Conservation (phyloP, 1,140 invertebrate species). For the Pogonomyrmex barbatus region DNA sequence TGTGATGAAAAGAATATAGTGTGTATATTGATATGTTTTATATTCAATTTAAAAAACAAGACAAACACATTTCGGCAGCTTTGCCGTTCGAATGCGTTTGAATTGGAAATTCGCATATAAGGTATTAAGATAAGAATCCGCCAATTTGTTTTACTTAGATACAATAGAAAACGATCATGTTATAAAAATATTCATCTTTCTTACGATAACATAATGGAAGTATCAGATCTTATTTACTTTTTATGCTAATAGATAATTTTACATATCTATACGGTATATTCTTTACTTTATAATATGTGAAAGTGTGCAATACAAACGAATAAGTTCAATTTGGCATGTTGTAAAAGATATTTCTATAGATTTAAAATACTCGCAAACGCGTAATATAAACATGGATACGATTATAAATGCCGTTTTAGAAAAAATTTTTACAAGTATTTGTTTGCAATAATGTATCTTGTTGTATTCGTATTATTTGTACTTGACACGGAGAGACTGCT, state of each 20-base stretch:
- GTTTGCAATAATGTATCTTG: conserved; percentile 34
- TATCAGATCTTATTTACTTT: conserved; percentile 25
- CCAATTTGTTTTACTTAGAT: conserved; percentile 11
- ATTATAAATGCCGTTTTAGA: conserved; percentile 42
- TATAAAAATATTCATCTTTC: conserved; percentile 10
- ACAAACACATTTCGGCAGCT: background rate
- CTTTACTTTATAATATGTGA: conserved; percentile 40
- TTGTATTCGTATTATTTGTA: conserved; percentile 43
- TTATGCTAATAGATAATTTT: conserved; percentile 36
- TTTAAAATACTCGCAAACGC: conserved; percentile 19
- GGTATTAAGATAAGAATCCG: conserved; percentile 2
- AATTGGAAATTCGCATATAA: conserved; percentile 8
- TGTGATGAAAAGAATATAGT: conserved; percentile 65
- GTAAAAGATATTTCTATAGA: conserved; percentile 38
- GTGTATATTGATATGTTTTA: conserved; percentile 53
- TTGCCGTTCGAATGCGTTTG: background rate
- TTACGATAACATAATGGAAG: conserved; percentile 3
- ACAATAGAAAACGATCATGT: background rate
- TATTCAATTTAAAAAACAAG: conserved; percentile 35
- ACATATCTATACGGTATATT: conserved; percentile 2
- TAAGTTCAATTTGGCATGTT: conserved; percentile 18
- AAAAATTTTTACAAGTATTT: conserved; percentile 50
- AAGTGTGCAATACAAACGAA: conserved; percentile 46
- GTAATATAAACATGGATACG: background rate
- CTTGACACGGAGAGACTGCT: conserved; percentile 19